phyloP scores from a whole-genome alignment of 1,140 invertebrate species.

The Drosophila simulans region DNA sequence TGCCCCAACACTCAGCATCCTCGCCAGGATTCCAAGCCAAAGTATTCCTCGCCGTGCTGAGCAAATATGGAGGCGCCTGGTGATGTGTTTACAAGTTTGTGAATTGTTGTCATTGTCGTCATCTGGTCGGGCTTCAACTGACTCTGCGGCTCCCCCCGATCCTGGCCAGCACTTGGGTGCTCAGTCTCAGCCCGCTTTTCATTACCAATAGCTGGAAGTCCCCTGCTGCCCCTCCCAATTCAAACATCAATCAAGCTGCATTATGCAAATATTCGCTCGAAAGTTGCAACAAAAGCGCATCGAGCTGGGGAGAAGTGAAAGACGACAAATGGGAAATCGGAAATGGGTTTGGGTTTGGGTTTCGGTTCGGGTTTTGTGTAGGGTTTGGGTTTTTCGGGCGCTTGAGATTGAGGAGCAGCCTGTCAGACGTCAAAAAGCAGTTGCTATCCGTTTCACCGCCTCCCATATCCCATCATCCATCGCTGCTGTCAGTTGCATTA shows the following conservation, averaged over 20 bases:
- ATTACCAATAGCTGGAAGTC: conserved; percentile 57
- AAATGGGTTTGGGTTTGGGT: conserved; percentile 1
- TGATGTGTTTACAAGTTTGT: conserved; percentile 75
- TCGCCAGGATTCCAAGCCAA: conserved; percentile 20
- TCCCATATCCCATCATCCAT: conserved; percentile 28
- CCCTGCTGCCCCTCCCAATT: not conserved
- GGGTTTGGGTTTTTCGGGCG: conserved; percentile 1
- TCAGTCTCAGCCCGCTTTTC: conserved; percentile 66
- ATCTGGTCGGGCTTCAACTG: conserved; percentile 36
- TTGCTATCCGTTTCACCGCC: conserved; percentile 51
- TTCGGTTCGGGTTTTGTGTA: not conserved
- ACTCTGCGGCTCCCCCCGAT: conserved; percentile 31
- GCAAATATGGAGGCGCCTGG: conserved; percentile 69
- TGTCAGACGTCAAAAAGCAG: conserved; percentile 63
- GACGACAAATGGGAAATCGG: conserved; percentile 18
- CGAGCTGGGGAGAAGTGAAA: conserved; percentile 10
- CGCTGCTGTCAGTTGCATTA: conserved; percentile 50
- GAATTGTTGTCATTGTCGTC: conserved; percentile 77
- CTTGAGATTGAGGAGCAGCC: conserved; percentile 35
- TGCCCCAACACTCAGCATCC: conserved; percentile 12
- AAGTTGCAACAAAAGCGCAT: conserved; percentile 77
- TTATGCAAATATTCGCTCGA: conserved; percentile 77
- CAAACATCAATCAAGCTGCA: conserved; percentile 78
- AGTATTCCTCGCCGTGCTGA: conserved; percentile 24
- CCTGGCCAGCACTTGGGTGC: conserved; percentile 50